phyloP scores from a whole-genome alignment of 2,113 vertebrate species.

The Fregetta grallaria region DNA sequence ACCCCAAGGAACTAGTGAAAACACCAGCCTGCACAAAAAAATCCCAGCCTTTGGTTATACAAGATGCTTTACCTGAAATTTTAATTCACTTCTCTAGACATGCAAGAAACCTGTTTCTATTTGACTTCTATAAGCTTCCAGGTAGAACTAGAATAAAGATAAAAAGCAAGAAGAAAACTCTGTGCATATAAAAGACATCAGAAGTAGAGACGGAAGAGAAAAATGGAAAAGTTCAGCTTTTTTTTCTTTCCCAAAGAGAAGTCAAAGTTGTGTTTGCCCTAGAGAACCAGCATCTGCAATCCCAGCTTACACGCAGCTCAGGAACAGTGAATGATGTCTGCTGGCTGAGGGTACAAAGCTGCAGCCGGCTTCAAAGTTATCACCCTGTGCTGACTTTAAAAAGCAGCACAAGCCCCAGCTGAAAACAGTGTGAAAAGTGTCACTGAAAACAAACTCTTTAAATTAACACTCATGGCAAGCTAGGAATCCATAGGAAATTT shows the following conservation, averaged over 20 bases:
- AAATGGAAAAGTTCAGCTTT: background rate
- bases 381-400: background rate
- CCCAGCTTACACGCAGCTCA: background rate
- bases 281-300: background rate
- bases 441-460: background rate
- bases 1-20: background rate
- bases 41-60: background rate
- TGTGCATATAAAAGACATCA: accelerated
- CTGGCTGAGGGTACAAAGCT: background rate
- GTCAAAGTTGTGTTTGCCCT: background rate
- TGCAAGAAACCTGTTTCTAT: background rate
- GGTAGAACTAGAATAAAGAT: background rate
- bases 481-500: background rate
- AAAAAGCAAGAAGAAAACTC: background rate
- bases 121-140: background rate
- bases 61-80: background rate
- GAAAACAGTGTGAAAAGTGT: background rate
- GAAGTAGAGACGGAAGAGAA: background rate
- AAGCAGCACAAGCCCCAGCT: background rate
- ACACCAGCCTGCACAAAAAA: background rate
- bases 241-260: background rate
- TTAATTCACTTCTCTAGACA: background rate
- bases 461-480: background rate
- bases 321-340: background rate
- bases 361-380: background rate